phyloP scores from a whole-genome alignment of 2,888 invertebrate species.

The Hemicrepidius hirtus region DNA sequence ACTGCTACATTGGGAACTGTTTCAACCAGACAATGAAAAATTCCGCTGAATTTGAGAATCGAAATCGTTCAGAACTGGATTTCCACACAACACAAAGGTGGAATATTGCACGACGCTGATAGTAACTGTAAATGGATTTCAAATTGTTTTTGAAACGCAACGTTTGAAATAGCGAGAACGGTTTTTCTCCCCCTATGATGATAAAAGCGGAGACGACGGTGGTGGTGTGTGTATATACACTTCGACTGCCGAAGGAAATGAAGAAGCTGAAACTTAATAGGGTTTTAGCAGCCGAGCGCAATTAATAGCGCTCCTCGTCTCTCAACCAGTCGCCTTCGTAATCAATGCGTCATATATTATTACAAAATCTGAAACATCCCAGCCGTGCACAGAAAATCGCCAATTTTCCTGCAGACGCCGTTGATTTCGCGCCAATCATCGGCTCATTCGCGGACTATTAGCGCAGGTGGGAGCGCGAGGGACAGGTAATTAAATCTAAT shows the following conservation, averaged over 20 bases:
- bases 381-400: slow-evolving; percentile 46
- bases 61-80: slow-evolving; percentile 57
- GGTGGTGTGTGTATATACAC: slow-evolving; percentile 12
- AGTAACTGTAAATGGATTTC: slow-evolving; percentile 55
- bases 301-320: slow-evolving; percentile 39
- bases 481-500: slow-evolving; percentile 63
- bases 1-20: slow-evolving; percentile 58
- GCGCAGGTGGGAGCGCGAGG: slow-evolving; percentile 52
- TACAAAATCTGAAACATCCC: slow-evolving; percentile 13
- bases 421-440: slow-evolving; percentile 51
- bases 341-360: slow-evolving; percentile 42
- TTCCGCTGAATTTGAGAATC: slow-evolving; percentile 61
- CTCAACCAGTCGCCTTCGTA: slow-evolving; percentile 31
- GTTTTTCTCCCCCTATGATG: slow-evolving; percentile 37
- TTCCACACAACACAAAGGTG: slow-evolving; percentile 56
- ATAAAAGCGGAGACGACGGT: slow-evolving; percentile 27
- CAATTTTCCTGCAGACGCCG: slow-evolving; percentile 51
- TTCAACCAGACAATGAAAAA: slow-evolving; percentile 60
- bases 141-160: slow-evolving; percentile 55
- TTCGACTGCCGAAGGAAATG: slow-evolving; percentile 40
- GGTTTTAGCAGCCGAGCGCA: slow-evolving; percentile 36
- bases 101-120: slow-evolving; percentile 56
- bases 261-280: slow-evolving; percentile 46
- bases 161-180: slow-evolving; percentile 44
- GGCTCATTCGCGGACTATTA: slow-evolving; percentile 53